A percentile compares a stretch with the other conserved stretches of the same genome.
phyloP scores from a whole-genome alignment of 2,113 vertebrate species.

The Notarius lentiginosus region DNA sequence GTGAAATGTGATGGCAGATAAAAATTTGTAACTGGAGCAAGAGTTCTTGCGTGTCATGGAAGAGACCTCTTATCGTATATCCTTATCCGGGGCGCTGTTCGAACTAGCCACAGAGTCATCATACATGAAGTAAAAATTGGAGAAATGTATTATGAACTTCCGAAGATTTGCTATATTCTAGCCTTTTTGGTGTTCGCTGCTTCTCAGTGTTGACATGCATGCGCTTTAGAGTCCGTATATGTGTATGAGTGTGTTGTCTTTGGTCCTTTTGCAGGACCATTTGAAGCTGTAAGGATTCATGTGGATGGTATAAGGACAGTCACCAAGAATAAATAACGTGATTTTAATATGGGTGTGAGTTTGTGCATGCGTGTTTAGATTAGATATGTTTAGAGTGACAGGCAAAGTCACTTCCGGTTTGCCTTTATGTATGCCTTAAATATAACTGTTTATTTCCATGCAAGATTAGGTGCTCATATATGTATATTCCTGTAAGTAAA shows the following conservation, averaged over 20 bases:
- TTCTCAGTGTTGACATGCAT: not conserved
- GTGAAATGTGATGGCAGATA: not conserved
- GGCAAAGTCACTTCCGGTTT: not conserved
- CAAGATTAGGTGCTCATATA: not conserved
- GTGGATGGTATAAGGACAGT: not conserved
- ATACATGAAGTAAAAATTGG: not conserved
- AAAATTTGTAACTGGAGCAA: not conserved
- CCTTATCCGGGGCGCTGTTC: not conserved
- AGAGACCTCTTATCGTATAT: not conserved
- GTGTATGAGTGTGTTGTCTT: not conserved
- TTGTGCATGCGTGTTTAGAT: conserved; percentile 4
- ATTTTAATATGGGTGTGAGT: not conserved
- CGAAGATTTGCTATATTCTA: not conserved
- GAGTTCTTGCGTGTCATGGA: not conserved
- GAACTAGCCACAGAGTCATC: not conserved
- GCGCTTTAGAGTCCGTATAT: not conserved
- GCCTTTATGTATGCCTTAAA: not conserved
- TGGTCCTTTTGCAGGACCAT: not conserved
- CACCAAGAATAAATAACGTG: not conserved
- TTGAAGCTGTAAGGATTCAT: not conserved
- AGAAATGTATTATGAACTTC: not conserved
- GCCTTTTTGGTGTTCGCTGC: not conserved
- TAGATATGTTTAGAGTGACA: not conserved
- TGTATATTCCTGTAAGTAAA: not conserved
- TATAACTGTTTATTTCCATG: not conserved